A percentile compares a stretch with the other conserved stretches of the same genome.
Conservation (phyloP, 2,888 invertebrate species). For the Stratiomys singularior region DNA sequence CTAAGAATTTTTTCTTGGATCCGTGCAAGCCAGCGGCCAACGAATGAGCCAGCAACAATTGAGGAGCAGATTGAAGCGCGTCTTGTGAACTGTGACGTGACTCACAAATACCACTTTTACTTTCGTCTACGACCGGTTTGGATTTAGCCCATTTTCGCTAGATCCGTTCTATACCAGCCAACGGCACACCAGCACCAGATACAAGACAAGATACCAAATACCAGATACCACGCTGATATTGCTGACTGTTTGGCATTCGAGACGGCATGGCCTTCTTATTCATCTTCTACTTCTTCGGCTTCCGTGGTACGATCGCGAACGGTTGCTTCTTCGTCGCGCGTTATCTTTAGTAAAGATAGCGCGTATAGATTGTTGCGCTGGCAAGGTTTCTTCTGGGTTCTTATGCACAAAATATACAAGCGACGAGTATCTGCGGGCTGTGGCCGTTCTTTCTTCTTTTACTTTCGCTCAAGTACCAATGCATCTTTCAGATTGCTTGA, state of each 20-base stretch:
- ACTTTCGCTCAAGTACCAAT: slow-evolving; percentile 38
- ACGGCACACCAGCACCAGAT: too few species aligned
- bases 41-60: too few species aligned
- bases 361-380: neutral
- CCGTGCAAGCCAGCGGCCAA: neutral
- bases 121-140: slow-evolving; percentile 42
- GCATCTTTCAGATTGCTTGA: neutral
- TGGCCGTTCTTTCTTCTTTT: slow-evolving; percentile 19
- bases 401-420: neutral
- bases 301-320: slow-evolving; percentile 13
- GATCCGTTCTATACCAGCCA: neutral
- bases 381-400: neutral
- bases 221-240: neutral
- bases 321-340: slow-evolving; percentile 16
- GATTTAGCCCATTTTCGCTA: slow-evolving; percentile 32
- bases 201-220: too few species aligned
- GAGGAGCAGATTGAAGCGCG: neutral
- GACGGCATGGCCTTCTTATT: slow-evolving; percentile 21
- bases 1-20: neutral
- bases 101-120: slow-evolving; percentile 28
- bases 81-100: slow-evolving; percentile 14
- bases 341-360: slow-evolving; percentile 12
- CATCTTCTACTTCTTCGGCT: neutral
- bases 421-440: neutral
- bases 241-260: neutral